These are phyloP conservation scores for Thereuonema tuberculata DNA, from an alignment of 1,140 invertebrate genomes.

Conservation along the genomic window DNA sequence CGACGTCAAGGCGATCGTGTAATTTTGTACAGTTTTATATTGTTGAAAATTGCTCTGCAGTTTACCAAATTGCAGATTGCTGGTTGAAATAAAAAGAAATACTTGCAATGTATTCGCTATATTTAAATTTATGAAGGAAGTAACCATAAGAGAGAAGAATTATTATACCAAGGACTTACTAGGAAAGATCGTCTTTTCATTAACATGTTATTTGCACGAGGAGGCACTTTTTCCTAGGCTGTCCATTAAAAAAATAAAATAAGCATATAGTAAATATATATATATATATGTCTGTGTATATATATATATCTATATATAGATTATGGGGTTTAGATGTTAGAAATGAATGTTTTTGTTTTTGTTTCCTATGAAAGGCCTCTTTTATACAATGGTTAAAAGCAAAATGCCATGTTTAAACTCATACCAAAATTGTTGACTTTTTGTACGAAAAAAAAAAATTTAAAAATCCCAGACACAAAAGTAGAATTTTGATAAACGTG, in stretches of 20 bases:
- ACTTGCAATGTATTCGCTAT: neutral
- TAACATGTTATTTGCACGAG: too few relatives aligned
- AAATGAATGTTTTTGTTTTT: neutral
- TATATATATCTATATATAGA: too few relatives aligned
- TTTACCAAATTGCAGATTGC: constrained; percentile 1
- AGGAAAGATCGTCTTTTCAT: too few relatives aligned
- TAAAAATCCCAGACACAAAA: constrained; percentile 3
- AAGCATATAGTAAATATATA: too few relatives aligned
- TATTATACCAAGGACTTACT: too few relatives aligned
- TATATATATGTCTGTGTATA: too few relatives aligned
- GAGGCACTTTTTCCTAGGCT: too few relatives aligned
- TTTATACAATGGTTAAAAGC: constrained; percentile 2
- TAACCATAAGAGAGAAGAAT: too few relatives aligned
- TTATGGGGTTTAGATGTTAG: constrained; percentile 1
- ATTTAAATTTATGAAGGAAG: neutral
- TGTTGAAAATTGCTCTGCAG: neutral
- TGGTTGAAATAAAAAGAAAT: neutral
- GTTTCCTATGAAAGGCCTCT: neutral
- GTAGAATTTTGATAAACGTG: constrained; percentile 10
- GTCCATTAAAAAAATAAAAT: too few relatives aligned
- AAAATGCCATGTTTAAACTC: neutral
- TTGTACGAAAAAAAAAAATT: too few relatives aligned
- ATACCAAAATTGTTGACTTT: constrained; percentile 1
- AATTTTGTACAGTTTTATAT: constrained; percentile 7
- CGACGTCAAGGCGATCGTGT: neutral